phyloP scores from a whole-genome alignment of 2,113 vertebrate genomes.

The Pitta sordida region DNA sequence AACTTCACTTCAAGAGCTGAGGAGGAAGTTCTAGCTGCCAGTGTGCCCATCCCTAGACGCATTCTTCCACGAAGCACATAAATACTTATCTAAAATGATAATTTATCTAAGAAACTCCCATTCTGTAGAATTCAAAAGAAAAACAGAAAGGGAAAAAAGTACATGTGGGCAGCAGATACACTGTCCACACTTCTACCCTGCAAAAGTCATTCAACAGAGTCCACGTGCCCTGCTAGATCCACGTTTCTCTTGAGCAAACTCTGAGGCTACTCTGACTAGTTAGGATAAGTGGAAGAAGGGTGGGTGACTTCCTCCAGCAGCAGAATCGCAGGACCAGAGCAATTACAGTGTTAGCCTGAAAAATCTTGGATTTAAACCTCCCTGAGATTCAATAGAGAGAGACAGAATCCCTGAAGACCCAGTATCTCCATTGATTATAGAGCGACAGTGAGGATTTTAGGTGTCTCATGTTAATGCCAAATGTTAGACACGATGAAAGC shows the following conservation, averaged over 20 bases:
- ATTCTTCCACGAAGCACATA: slow-evolving; percentile 17
- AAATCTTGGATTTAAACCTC: not conserved
- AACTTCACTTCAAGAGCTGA: not conserved
- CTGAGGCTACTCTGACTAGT: not conserved
- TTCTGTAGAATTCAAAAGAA: not conserved
- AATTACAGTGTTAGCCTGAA: not conserved
- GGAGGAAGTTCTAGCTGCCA: slow-evolving; percentile 28
- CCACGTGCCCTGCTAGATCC: not conserved
- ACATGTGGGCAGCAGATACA: not conserved
- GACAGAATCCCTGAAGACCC: not conserved
- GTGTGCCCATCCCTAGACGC: slow-evolving; percentile 46
- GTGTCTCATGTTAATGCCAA: not conserved
- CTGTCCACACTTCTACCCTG: not conserved
- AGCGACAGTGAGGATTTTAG: not conserved
- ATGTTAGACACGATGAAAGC: not conserved
- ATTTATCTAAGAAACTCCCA: slow-evolving; percentile 41
- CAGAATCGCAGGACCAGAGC: not conserved
- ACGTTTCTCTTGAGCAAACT: not conserved
- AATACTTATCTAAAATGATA: not conserved
- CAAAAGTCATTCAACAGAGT: not conserved
- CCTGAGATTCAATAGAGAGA: not conserved
- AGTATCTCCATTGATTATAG: not conserved
- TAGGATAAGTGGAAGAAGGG: not conserved
- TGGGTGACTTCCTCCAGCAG: not conserved
- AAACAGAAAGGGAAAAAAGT: slow-evolving; percentile 1